Percentiles rank a stretch among this genome's conserved stretches.
Evolutionary conservation across 2,888 invertebrate species (phyloP).

Genomic region (Agriopis leucophaearia): DNA sequence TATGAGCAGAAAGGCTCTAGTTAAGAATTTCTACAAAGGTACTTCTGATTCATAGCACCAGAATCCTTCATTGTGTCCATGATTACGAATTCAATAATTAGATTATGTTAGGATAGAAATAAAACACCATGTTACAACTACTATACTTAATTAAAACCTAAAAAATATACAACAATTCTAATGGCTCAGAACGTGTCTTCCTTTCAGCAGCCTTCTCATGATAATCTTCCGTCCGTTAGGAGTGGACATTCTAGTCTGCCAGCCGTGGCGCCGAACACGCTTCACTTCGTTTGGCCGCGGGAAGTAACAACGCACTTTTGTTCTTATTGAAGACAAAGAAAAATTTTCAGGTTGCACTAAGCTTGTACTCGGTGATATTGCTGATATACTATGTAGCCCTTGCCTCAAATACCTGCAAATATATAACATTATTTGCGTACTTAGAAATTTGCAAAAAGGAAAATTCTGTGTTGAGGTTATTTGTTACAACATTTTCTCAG

Average conservation of each 20-base stretch:
- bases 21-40: too few relatives aligned
- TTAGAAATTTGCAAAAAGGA: neutral
- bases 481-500: neutral
- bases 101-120: neutral
- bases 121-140: neutral
- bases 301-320: constrained; percentile 89
- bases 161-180: constrained; percentile 61
- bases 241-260: constrained; percentile 89
- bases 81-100: neutral
- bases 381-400: constrained; percentile 59
- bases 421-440: neutral
- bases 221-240: constrained; percentile 89
- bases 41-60: too few relatives aligned
- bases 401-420: constrained; percentile 68
- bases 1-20: too few relatives aligned
- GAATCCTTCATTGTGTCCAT: too few relatives aligned
- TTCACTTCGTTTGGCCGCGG: constrained; percentile 91
- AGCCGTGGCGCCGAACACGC: constrained; percentile 90
- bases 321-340: constrained; percentile 69
- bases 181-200: constrained; percentile 89
- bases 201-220: constrained; percentile 92
- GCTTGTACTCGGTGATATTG: constrained; percentile 51
- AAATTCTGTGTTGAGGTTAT: neutral
- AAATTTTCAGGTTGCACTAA: constrained; percentile 69
- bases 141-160: neutral